Percentiles rank a stretch among this genome's conserved stretches.
phyloP scores from a whole-genome alignment of 2,888 invertebrate genomes.

The Hemicrepidius hirtus region DNA sequence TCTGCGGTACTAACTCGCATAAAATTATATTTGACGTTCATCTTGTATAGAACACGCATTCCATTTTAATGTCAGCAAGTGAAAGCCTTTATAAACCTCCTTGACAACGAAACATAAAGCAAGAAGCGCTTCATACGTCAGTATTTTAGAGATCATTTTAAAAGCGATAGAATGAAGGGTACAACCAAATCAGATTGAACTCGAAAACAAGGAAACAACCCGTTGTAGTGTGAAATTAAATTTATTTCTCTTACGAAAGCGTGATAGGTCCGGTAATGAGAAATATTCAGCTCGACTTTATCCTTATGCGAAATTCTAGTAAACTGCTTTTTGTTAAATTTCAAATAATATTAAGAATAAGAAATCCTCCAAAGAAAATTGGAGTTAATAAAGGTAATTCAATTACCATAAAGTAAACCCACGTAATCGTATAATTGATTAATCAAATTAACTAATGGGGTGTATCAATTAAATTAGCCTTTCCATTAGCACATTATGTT shows the following conservation, averaged over 20 bases:
- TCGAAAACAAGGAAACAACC: constrained; percentile 12
- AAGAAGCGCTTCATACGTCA: constrained; percentile 19
- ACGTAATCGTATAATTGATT: too few relatives aligned
- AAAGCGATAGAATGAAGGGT: constrained; percentile 9
- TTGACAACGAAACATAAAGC: constrained; percentile 15
- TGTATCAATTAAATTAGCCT: too few relatives aligned
- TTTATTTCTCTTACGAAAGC: not conserved
- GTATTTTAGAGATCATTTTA: not conserved
- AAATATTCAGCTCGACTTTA: constrained; percentile 14
- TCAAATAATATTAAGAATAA: too few relatives aligned
- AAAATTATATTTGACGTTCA: constrained; percentile 31
- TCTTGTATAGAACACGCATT: constrained; percentile 20
- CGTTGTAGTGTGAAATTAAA: constrained; percentile 17
- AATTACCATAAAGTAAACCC: too few relatives aligned
- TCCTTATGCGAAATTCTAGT: not conserved
- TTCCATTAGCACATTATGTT: too few relatives aligned
- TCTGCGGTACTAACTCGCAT: constrained; percentile 2
- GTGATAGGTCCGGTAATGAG: constrained; percentile 1
- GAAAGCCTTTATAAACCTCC: constrained; percentile 18
- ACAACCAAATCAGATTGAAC: constrained; percentile 13
- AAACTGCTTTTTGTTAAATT: too few relatives aligned
- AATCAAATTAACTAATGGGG: too few relatives aligned
- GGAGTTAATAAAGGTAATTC: too few relatives aligned
- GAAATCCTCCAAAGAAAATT: too few relatives aligned
- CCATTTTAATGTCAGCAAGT: constrained; percentile 32